Evolutionary conservation across 2,113 vertebrate genomes (phyloP).

Genomic region (Oreochromis aureus): DNA sequence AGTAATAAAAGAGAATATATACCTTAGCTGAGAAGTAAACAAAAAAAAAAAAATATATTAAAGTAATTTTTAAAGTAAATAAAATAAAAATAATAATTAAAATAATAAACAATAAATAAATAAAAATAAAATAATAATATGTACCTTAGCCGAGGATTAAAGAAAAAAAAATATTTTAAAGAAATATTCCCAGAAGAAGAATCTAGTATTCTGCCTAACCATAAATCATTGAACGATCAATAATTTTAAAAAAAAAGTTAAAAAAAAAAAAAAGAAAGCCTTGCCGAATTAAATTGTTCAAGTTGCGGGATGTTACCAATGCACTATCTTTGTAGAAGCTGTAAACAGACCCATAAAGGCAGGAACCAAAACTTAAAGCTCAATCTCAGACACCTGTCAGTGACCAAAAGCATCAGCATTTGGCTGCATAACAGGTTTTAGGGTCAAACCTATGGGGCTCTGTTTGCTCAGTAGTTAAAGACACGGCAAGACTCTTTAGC

Average conservation of each 20-base stretch:
- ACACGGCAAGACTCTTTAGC: background rate
- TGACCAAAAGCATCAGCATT: background rate
- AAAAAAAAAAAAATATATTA: background rate
- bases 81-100: too few species aligned
- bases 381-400: background rate
- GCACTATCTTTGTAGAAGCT: background rate
- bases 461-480: background rate
- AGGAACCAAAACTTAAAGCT: background rate
- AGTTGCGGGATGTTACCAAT: too few species aligned
- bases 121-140: background rate
- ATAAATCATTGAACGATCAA: constrained; percentile 16
- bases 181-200: background rate
- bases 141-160: background rate
- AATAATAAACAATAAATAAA: too few species aligned
- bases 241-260: background rate
- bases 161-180: background rate
- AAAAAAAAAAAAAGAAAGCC: background rate
- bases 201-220: background rate
- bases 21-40: background rate
- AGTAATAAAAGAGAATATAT: background rate
- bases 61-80: too few species aligned
- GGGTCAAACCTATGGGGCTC: background rate
- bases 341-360: background rate
- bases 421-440: background rate
- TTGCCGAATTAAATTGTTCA: background rate